Base-by-base conservation (phyloP, 37 sponge, comb jelly and placozoan genomes). In the Beroe ovata region DNA sequence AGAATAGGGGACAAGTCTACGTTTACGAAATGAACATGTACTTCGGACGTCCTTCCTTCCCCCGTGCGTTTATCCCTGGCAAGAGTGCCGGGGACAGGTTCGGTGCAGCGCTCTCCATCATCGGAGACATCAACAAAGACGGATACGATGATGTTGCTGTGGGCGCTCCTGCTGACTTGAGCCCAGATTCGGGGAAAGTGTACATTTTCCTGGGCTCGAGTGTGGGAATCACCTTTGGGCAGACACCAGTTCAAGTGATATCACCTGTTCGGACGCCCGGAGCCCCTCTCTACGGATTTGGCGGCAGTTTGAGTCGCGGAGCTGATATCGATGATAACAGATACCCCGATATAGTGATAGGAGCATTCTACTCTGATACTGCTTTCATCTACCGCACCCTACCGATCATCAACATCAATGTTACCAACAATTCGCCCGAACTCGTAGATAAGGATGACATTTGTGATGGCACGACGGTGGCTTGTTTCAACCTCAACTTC, bases 51-150 rank as follows among this genome's bases (percentile, higher is more conserved):
- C 54, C 54, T 4, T 42, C 84, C 41, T 77, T 77, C n/a, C 84
- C 84, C 8, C 4, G 84, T 1, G 42, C n/a, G 1, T 36, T 36
- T 33, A 19, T 77, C 26, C 16, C 42, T n/a, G 84, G 84, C 11
- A 19, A 19, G 71, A 6, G 20, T 21, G 18, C 84, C 39, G 84
- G 84, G 4, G 38, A 36, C 38, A 38, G 84, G 22, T 77, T 77
- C 41, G 84, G 84, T 21, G 84, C 84, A 32, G 54, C 38, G 4
- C 22, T 77, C 1, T 42, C 84, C 4, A 54, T 77, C 54, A 11
- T 77, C 28, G 84, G 84, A n/a, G 84, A 77, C 54, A 39, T 77
- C 22, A 77, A 77, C 84, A 77, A 77, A 29, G 84, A 77, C 47
- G 84, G 84, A 22, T 35, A 32, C 4, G 84, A 38, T 54, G 84